Percentiles rank a stretch among this genome's conserved stretches.
These are phyloP conservation scores for Mylabris phalerata DNA, from an alignment of 1,140 invertebrate species.

Conservation along the genomic window DNA sequence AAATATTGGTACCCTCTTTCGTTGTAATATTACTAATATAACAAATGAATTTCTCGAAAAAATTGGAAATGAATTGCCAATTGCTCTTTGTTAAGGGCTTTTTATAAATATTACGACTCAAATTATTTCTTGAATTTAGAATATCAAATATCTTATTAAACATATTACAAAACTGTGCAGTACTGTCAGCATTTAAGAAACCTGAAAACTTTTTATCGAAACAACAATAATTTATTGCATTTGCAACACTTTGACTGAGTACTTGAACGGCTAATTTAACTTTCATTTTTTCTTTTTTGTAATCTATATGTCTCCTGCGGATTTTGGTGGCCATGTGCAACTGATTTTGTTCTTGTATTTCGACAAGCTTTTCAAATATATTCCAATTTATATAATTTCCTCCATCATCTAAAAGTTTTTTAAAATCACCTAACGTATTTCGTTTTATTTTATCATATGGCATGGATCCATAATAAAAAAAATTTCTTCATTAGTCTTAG, in stretches of 20 bases:
- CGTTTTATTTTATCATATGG: conserved; percentile 41
- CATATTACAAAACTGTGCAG: conserved; percentile 22
- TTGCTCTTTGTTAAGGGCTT: conserved; percentile 7
- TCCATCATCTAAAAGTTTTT: conserved; percentile 22
- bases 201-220: conserved; percentile 11
- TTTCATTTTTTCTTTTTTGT: conserved; percentile 28
- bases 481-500: conserved; percentile 26
- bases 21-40: neutral
- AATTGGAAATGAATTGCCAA: conserved; percentile 8
- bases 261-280: conserved; percentile 26
- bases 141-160: conserved; percentile 31
- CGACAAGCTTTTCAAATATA: conserved; percentile 19
- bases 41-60: conserved; percentile 5
- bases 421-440: conserved; percentile 31
- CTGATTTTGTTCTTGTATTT: conserved; percentile 20
- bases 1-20: conserved; percentile 6
- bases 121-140: conserved; percentile 26
- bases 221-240: conserved; percentile 16
- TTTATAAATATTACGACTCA: conserved; percentile 12
- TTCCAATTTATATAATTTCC: conserved; percentile 22
- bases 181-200: conserved; percentile 23
- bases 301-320: conserved; percentile 20
- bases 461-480: conserved; percentile 37
- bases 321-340: conserved; percentile 27
- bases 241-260: conserved; percentile 22